Base-by-base conservation (phyloP, 2,888 invertebrate genomes). In the Electrophaes corylata region DNA sequence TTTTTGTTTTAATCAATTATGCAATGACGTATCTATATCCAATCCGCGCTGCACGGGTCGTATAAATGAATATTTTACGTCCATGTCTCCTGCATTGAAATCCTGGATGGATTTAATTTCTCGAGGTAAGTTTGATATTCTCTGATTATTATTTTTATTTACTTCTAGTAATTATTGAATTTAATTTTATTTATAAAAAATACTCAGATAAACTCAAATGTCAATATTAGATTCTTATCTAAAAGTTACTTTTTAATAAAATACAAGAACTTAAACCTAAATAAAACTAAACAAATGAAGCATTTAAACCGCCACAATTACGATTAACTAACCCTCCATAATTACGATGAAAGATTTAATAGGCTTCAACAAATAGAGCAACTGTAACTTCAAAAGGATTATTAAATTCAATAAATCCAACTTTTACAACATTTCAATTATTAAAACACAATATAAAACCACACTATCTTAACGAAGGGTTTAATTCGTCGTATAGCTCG, bases 401-500 rank as follows among this genome's bases (percentile, higher is more conserved):
- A 6, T 2, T n/a, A n/a, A 29, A 2, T 29, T 29, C 6, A n/a
- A n/a, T 10, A 29, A 29, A 10, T 1, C 10, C 26, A 29, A 29
- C 2, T 29, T 29, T 2, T 10, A 29, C 10, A 10, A 8, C 8
- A 51, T 41, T 41, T 8, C 41, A 41, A 23, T 44, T 31, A 11
- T 23, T 14, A 31, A 45, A 39, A 11, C 12, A 18, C 6, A 33
- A 29, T 10, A 18, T 31, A 43, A 50, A 43, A 19, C 26, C 26
- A 26, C 33, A 43, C 48, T 19, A 37, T 54, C 23, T 19, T 39
- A 16, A 19, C 39, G 60, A 62, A 48, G 68, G 62, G 62, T 78
- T 86, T 84, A 85, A 87, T 84, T 86, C 83, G 82, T 78, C 76
- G 79, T 84, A 83, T 76, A 73, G 81, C 75, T 79, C 86, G 79